These are phyloP conservation scores for Dryobates pubescens DNA, from an alignment of 2,797 vertebrate species.

Conservation along the genomic window DNA sequence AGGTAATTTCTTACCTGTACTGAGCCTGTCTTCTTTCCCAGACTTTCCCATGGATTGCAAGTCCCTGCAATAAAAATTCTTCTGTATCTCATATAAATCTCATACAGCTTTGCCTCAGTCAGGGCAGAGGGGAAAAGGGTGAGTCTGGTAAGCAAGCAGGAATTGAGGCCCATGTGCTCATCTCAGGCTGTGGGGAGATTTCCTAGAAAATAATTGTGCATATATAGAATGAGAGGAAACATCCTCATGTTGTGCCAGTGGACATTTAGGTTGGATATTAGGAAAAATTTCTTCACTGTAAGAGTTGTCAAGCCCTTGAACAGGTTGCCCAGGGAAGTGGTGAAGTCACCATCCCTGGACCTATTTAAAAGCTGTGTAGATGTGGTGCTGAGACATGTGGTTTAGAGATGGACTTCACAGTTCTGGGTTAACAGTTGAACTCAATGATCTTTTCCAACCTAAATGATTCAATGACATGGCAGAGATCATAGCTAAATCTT, in stretches of 20 bases:
- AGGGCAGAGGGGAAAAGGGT: neutral
- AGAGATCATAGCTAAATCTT: neutral
- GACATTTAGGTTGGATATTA: neutral
- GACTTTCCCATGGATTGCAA: neutral
- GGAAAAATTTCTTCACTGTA: neutral
- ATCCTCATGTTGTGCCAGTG: neutral
- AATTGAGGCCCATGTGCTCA: neutral
- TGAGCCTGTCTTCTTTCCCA: rapidly evolving
- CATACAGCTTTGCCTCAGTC: neutral
- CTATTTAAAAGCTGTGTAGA: rapidly evolving
- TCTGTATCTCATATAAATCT: neutral
- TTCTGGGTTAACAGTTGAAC: neutral
- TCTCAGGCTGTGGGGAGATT: neutral
- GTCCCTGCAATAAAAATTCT: neutral
- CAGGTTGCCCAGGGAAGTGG: neutral
- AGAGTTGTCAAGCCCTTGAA: neutral
- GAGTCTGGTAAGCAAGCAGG: neutral
- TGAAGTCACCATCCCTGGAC: neutral
- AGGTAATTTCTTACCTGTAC: neutral
- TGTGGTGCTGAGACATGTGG: neutral
- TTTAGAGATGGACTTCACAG: neutral
- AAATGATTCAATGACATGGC: neutral
- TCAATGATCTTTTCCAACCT: neutral
- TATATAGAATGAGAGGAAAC: rapidly evolving
- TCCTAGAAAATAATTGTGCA: neutral